These are phyloP conservation scores for Engraulis encrasicolus DNA, from an alignment of 2,113 vertebrate species.

Conservation along the genomic window DNA sequence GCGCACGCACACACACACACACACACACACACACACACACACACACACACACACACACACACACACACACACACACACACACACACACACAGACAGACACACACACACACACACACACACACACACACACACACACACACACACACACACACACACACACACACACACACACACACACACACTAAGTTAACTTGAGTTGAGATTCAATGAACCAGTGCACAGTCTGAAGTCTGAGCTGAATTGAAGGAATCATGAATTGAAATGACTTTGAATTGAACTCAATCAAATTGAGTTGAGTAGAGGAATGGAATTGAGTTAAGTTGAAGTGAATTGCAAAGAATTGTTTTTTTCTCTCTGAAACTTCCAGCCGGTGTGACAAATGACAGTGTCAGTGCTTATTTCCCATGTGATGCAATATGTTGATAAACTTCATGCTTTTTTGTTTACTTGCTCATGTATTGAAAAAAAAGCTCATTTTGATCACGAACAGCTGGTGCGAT, in stretches of 20 bases:
- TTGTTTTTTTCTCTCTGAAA: background rate
- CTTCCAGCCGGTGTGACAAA: background rate
- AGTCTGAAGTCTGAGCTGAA: background rate
- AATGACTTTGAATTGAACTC: too few relatives aligned
- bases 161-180: too few relatives aligned
- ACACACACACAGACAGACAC: too few relatives aligned
- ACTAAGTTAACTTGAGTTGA: background rate
- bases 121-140: too few relatives aligned
- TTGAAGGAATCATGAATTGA: too few relatives aligned
- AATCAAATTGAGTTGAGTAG: background rate
- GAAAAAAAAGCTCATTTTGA: conserved; percentile 18
- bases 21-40: too few relatives aligned
- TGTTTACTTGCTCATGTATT: conserved; percentile 9
- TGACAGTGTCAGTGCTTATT: background rate
- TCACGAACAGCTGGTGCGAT: conserved; percentile 16
- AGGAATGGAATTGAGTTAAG: background rate
- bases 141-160: too few relatives aligned
- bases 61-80: too few relatives aligned
- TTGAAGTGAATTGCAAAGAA: background rate
- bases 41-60: too few relatives aligned
- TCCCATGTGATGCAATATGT: background rate
- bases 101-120: too few relatives aligned
- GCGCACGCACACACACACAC: too few relatives aligned
- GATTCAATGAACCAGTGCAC: too few relatives aligned
- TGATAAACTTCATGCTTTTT: background rate